phyloP scores from a whole-genome alignment of 1,140 invertebrate genomes.

The Drosophila sturtevanti region DNA sequence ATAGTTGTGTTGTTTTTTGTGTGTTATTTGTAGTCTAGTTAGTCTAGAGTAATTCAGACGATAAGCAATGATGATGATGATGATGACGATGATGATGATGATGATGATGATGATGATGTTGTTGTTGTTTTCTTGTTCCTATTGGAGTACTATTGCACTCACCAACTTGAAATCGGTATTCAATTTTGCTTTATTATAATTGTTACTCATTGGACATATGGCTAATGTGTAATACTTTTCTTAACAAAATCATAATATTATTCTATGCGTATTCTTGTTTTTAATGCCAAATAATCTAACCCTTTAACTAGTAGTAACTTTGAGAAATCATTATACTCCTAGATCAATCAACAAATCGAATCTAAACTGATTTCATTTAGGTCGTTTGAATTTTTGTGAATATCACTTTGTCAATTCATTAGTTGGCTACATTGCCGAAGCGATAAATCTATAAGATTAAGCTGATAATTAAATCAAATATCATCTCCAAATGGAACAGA shows the following conservation, averaged over 20 bases:
- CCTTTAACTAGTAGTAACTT: no score
- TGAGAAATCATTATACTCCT: no score
- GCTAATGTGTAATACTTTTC: neutral
- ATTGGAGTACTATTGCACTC: neutral
- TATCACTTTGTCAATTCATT: no score
- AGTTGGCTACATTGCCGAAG: no score
- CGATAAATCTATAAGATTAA: no score
- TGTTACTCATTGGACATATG: neutral
- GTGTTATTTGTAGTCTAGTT: constrained; percentile 44
- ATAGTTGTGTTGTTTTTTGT: constrained; percentile 16
- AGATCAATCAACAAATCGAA: no score
- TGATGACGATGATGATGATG: neutral
- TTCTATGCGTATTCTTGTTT: neutral
- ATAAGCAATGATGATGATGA: constrained; percentile 5
- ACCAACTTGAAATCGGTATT: neutral
- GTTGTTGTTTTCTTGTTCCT: neutral
- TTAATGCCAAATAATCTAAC: no score
- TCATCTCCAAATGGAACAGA: no score
- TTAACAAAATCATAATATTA: neutral
- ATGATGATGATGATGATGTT: neutral
- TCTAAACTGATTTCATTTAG: no score
- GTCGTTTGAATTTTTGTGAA: no score
- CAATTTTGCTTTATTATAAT: neutral
- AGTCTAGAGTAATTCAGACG: constrained; percentile 27
- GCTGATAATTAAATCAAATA: no score